Percentiles rank a stretch among this genome's conserved stretches.
Evolutionary conservation across 1,140 invertebrate genomes (phyloP).

Genomic region (Lamellibrachia luymesi): DNA sequence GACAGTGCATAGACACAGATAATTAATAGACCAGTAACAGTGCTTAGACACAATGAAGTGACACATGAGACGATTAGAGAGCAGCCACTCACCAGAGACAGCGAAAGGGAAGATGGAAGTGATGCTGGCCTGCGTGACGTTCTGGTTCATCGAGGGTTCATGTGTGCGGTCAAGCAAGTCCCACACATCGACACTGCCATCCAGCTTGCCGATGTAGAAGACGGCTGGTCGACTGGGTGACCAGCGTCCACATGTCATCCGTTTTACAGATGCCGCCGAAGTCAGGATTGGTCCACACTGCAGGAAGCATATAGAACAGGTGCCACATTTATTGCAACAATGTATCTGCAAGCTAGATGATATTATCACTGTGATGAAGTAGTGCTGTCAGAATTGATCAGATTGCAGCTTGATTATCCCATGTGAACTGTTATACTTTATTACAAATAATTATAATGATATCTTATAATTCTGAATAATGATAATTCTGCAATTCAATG

Average conservation of each 20-base stretch:
- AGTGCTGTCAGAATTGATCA: no score
- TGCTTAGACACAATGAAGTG: background rate
- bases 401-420: no score
- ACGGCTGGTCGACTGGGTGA: conserved; percentile 57
- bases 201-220: conserved; percentile 57
- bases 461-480: no score
- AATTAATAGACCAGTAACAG: background rate
- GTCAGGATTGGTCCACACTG: conserved; percentile 54
- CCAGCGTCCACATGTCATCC: conserved; percentile 52
- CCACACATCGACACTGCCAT: conserved; percentile 60
- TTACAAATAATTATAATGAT: no score
- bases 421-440: no score
- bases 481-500: no score
- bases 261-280: conserved; percentile 39
- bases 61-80: background rate
- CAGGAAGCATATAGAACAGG: conserved; percentile 17
- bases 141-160: conserved; percentile 55
- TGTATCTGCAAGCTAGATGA: no score
- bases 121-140: conserved; percentile 48
- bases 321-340: background rate
- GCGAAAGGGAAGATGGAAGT: conserved; percentile 49
- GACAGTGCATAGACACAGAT: background rate
- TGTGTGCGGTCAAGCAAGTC: conserved; percentile 59
- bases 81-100: conserved; percentile 42
- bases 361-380: no score